Evolutionary conservation across 2,113 vertebrate genomes (phyloP), one percentile per base, ranked within the genome.

Genomic region (Eurypyga helias): DNA sequence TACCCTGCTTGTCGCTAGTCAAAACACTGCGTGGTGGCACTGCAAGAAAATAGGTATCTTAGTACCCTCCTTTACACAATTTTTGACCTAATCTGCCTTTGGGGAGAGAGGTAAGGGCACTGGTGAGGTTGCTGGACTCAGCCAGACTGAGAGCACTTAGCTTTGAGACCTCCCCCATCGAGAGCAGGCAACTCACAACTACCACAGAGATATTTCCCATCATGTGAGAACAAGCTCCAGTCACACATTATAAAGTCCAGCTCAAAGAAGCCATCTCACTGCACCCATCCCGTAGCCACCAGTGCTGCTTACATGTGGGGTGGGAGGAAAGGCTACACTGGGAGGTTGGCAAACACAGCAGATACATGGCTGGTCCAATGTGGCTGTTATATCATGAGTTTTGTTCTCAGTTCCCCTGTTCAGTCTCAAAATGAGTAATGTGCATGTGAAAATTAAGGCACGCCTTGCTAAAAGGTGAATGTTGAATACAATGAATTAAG

Each of bases 281-380:
- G 43, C 36, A 71, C 34, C 52, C 5, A 1, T 55, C 23, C 36
- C 58, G 49, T 43, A 60, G 23, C 45, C 36, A 65, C 6, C 48
- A 31, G 41, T 4, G 24, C 73, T 91, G 41, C 24, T 78, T 29
- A 10, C 0, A 0, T 16, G 21, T 55, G 36, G 70, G 31, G 52
- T 49, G 48, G 72, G 65, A 70, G 64, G 38, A 82, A 82, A 87
- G 65, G 23, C 43, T 73, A 4, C 38, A 25, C 29, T 4, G 60
- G 60, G 62, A 79, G 29, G 24, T 3, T 10, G 3, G 41, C n/a
- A 89, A 93, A 43, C 52, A 79, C n/a, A 43, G 60, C 60, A 91
- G 51, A 26, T 48, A 70, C 62, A 34, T 0, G 0, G 34, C 52
- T 2, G 4, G n/a, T 0, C 0, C 4, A 2, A 46, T 20, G 7